Conservation (phyloP, 2,113 vertebrate genomes). For the Toxostoma redivivum region DNA sequence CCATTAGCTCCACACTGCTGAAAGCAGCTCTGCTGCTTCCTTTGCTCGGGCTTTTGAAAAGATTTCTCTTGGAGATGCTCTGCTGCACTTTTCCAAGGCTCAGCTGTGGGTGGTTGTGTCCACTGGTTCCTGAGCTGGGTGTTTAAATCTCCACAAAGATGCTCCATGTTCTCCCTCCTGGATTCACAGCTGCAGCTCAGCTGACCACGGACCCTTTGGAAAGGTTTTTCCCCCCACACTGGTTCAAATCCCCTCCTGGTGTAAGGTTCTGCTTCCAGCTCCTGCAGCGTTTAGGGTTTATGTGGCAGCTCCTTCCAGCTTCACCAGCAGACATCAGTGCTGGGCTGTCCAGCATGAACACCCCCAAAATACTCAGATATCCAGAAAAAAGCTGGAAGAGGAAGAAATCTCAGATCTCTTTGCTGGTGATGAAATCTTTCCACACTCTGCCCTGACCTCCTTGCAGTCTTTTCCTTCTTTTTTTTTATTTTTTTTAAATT, state of each 20-base stretch:
- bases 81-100: conserved; percentile 2
- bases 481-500: not conserved
- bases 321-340: not conserved
- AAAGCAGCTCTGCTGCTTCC: not conserved
- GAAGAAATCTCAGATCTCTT: not conserved
- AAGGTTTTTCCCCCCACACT: not conserved
- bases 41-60: not conserved
- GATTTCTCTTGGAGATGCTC: conserved; percentile 35
- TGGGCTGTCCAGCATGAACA: accelerated
- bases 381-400: not conserved
- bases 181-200: not conserved
- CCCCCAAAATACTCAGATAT: not conserved
- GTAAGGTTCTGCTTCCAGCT: not conserved
- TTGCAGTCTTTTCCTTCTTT: not conserved
- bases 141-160: not conserved
- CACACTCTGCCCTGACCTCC: not conserved
- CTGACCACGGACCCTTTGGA: not conserved
- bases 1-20: not conserved
- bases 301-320: not conserved
- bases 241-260: not conserved
- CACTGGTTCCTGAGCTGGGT: not conserved
- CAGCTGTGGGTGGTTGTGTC: not conserved
- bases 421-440: conserved; percentile 12
- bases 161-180: not conserved
- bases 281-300: not conserved